These are phyloP conservation scores for Phalera bucephala DNA, from an alignment of 2,888 invertebrate species.

Conservation along the genomic window DNA sequence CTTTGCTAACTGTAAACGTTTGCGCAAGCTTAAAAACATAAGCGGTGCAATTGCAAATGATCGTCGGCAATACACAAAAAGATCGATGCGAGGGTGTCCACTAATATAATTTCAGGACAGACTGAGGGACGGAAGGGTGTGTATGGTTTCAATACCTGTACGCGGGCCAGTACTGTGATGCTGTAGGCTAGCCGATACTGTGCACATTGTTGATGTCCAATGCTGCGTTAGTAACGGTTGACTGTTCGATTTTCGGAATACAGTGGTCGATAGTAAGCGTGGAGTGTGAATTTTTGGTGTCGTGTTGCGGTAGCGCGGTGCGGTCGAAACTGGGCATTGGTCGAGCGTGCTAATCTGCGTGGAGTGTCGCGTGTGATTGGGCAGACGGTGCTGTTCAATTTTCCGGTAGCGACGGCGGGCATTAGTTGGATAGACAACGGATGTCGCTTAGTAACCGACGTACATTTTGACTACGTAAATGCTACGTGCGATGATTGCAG, in stretches of 20 bases:
- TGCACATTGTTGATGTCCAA: conserved; percentile 50
- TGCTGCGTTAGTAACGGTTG: conserved; percentile 50
- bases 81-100: conserved; percentile 47
- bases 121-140: conserved; percentile 62
- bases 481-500: not conserved
- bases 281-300: conserved; percentile 59
- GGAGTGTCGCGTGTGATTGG: conserved; percentile 81
- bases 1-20: conserved; percentile 27
- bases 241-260: conserved; percentile 36
- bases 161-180: conserved; percentile 39
- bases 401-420: conserved; percentile 69
- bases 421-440: conserved; percentile 71
- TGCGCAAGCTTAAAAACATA: conserved; percentile 20
- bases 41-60: conserved; percentile 28
- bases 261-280: conserved; percentile 63
- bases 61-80: conserved; percentile 27
- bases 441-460: conserved; percentile 54
- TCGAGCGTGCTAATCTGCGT: conserved; percentile 78
- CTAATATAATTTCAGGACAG: conserved; percentile 61
- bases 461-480: conserved; percentile 47
- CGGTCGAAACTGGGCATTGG: conserved; percentile 58
- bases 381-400: conserved; percentile 77
- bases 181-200: conserved; percentile 33
- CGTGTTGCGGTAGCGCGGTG: conserved; percentile 41
- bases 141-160: conserved; percentile 58